These are phyloP conservation scores for Corvus moneduloides DNA, from an alignment of 2,113 vertebrate genomes.

Conservation along the genomic window DNA sequence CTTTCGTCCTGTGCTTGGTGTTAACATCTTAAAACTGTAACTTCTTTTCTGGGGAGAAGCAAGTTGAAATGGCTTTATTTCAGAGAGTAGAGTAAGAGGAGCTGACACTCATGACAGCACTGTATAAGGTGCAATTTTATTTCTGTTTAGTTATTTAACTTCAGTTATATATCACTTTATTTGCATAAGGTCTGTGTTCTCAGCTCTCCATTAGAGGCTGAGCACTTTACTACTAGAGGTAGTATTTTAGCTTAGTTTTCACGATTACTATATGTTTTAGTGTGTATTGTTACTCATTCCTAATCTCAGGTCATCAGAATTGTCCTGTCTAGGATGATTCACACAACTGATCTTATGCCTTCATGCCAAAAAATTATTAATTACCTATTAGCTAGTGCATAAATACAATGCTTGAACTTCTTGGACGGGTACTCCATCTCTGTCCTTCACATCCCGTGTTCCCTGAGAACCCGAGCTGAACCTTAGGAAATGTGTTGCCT, in stretches of 20 bases:
- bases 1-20: background rate
- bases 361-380: background rate
- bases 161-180: background rate
- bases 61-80: background rate
- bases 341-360: background rate
- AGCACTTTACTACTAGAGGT: background rate
- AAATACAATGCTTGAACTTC: background rate
- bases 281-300: background rate
- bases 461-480: accelerated
- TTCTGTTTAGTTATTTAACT: background rate
- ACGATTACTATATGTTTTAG: background rate
- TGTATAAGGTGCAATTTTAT: background rate
- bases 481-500: background rate
- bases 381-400: background rate
- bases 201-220: background rate
- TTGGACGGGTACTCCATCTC: background rate
- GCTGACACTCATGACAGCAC: background rate
- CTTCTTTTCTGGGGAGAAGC: background rate
- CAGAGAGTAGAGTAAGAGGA: background rate
- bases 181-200: background rate
- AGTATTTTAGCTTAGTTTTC: background rate
- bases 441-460: background rate
- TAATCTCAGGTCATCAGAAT: background rate
- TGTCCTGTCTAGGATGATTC: background rate
- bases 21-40: background rate